Percentiles rank a stretch among this genome's conserved stretches.
phyloP scores from a whole-genome alignment of 2,113 vertebrate species.

The Leucosticte australis region DNA sequence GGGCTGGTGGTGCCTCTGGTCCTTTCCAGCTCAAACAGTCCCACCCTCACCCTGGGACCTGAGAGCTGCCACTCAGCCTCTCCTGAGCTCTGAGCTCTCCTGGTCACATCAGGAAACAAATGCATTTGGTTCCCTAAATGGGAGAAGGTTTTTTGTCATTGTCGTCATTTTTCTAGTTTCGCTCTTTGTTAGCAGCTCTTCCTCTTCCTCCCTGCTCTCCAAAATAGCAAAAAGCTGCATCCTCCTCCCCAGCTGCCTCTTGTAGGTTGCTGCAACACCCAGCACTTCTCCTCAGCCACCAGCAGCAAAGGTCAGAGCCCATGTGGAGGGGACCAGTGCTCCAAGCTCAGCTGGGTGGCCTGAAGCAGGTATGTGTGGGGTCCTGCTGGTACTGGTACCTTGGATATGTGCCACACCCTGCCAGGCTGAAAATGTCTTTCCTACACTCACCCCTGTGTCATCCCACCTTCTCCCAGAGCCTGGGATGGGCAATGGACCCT shows the following conservation, averaged over 20 bases:
- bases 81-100: neutral
- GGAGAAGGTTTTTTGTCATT: constrained; percentile 21
- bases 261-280: neutral
- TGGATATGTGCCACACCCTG: neutral
- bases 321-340: neutral
- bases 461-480: neutral
- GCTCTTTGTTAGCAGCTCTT: constrained; percentile 35
- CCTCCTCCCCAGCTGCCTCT: constrained; percentile 19
- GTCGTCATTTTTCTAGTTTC: constrained; percentile 35
- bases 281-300: neutral
- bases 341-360: neutral
- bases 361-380: neutral
- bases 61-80: neutral
- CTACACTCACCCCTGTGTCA: accelerated
- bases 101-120: neutral
- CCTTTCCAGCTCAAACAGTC: neutral
- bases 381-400: neutral
- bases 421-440: neutral
- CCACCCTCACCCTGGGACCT: accelerated
- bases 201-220: constrained; percentile 34
- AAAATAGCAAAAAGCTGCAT: constrained; percentile 28
- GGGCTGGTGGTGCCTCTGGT: neutral
- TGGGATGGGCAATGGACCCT: neutral
- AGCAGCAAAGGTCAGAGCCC: neutral
- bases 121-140: constrained; percentile 2